Percentiles rank a stretch among this genome's conserved stretches.
Evolutionary conservation across 30 jellyfish, hydroid and myxozoan genomes (phyloP).

Genomic region (Hydractinia echinata): DNA sequence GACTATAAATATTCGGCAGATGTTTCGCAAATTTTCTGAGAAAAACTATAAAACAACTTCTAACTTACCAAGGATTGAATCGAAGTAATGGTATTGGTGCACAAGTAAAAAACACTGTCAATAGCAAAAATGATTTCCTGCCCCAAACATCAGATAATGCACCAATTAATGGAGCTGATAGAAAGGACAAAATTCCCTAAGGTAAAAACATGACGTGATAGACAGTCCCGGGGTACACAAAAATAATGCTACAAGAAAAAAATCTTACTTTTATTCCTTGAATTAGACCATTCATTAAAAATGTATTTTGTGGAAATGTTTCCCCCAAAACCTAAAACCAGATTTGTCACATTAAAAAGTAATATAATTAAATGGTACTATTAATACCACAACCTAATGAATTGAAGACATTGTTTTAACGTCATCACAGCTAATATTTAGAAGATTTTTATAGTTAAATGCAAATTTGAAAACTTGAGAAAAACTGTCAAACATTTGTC

Average conservation of each 20-base stretch:
- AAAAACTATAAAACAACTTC: too few species aligned
- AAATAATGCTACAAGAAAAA: not conserved
- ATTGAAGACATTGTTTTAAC: too few species aligned
- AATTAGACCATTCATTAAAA: constrained; percentile 91
- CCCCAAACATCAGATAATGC: constrained; percentile 99
- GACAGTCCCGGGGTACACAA: not conserved
- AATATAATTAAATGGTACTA: too few species aligned
- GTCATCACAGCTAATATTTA: too few species aligned
- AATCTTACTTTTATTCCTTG: constrained; percentile 91
- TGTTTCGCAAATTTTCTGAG: too few species aligned
- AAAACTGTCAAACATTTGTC: too few species aligned
- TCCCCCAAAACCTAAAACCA: constrained; percentile 83
- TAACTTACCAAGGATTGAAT: constrained; percentile 92
- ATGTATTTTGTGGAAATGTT: constrained; percentile 90
- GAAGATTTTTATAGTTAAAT: too few species aligned
- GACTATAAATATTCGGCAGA: too few species aligned
- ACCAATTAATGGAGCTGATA: constrained; percentile 98
- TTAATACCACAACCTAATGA: too few species aligned
- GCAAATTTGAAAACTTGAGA: too few species aligned
- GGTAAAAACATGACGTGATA: not conserved
- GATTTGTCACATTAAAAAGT: too few species aligned
- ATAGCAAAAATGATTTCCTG: constrained; percentile 83
- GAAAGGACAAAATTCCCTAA: constrained; percentile 94
- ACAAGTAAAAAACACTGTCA: constrained; percentile 93
- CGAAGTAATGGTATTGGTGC: constrained; percentile 93